Conservation (phyloP, 2,888 invertebrate species). For the Spodoptera picta region DNA sequence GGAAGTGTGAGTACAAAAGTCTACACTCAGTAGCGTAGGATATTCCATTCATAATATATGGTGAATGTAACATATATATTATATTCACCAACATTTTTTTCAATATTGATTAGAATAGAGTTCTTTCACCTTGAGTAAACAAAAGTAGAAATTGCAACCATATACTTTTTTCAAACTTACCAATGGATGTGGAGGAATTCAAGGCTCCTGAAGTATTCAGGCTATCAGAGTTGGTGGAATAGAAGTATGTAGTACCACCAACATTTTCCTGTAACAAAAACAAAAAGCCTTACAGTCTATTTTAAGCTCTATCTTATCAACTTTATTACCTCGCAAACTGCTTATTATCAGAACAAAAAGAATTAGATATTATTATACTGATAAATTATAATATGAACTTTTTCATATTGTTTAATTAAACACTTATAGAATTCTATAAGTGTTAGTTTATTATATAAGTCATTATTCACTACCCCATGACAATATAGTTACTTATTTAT, state of each 20-base stretch:
- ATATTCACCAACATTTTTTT: neutral
- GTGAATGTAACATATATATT: too few relatives aligned
- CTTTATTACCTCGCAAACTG: neutral
- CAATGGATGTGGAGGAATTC: constrained; percentile 77
- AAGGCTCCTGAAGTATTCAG: constrained; percentile 80
- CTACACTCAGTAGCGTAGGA: neutral
- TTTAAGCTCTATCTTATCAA: too few relatives aligned
- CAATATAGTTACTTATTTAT: neutral
- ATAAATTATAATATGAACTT: too few relatives aligned
- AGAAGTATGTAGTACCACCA: constrained; percentile 98
- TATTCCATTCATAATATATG: neutral
- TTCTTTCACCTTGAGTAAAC: constrained; percentile 2
- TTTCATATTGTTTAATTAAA: too few relatives aligned
- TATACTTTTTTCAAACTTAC: constrained; percentile 59
- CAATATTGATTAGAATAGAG: constrained; percentile 2
- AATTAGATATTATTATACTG: too few relatives aligned
- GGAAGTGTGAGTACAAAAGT: too few relatives aligned
- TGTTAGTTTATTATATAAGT: neutral
- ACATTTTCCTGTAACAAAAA: constrained; percentile 92
- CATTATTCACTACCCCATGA: neutral
- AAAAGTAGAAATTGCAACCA: constrained; percentile 1
- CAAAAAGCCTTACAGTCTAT: neutral
- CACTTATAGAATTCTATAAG: too few relatives aligned
- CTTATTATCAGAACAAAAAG: too few relatives aligned
- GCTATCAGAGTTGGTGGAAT: constrained; percentile 90